Conservation (phyloP, 2,797 vertebrate genomes). For the Holocentrus rufus region DNA sequence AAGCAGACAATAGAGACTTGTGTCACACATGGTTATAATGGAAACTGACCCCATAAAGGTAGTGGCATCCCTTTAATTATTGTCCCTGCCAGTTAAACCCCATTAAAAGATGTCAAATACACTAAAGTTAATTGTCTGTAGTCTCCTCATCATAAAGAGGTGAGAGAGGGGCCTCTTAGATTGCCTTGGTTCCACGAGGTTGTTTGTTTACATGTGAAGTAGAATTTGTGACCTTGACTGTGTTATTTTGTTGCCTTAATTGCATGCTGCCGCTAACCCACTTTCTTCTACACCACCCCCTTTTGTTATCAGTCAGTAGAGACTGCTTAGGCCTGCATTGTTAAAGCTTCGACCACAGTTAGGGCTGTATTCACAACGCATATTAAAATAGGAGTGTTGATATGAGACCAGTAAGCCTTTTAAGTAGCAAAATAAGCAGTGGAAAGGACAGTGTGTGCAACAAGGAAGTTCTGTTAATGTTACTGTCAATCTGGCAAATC, state of each 20-base stretch:
- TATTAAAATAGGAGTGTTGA: conserved; percentile 39
- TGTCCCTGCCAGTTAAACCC: conserved; percentile 62
- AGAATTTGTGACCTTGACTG: conserved; percentile 50
- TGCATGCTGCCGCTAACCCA: conserved; percentile 35
- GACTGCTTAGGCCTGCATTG: conserved; percentile 40
- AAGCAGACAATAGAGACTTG: conserved; percentile 56
- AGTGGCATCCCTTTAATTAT: conserved; percentile 62
- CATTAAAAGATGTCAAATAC: conserved; percentile 45
- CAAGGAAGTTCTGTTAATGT: conserved; percentile 7
- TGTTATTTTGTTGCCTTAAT: conserved; percentile 52
- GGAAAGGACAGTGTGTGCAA: conserved; percentile 5
- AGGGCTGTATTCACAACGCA: conserved; percentile 39
- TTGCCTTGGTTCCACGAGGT: conserved; percentile 19
- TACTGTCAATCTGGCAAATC: conserved; percentile 18
- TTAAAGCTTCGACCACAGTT: conserved; percentile 32
- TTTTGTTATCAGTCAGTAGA: conserved; percentile 56
- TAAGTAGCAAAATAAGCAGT: conserved; percentile 14
- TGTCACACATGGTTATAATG: conserved; percentile 62
- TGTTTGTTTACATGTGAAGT: conserved; percentile 68
- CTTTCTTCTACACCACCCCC: conserved; percentile 31
- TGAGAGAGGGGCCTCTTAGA: conserved; percentile 12
- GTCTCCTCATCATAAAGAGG: conserved; percentile 18
- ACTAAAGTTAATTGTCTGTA: conserved; percentile 37
- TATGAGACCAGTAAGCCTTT: conserved; percentile 42
- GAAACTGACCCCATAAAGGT: conserved; percentile 72